Base-by-base conservation (phyloP, 2,797 vertebrate genomes). In the Periparus ater region DNA sequence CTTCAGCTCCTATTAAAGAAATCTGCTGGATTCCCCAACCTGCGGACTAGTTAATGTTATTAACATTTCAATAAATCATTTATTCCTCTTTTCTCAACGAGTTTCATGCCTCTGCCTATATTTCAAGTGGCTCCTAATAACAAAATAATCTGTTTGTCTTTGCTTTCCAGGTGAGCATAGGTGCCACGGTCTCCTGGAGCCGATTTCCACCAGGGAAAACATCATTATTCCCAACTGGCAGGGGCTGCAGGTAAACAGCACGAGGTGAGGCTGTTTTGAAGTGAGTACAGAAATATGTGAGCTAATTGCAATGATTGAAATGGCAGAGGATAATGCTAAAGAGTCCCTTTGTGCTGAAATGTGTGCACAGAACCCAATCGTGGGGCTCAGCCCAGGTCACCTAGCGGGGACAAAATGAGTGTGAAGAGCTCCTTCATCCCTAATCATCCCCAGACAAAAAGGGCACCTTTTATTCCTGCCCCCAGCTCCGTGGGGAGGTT, bases 371-470 rank as follows among this genome's bases (percentile, higher is more conserved):
- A 94, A 97, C 94, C 90, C 98, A 74, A 97, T 97, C 97, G 98
- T 97, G 77, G 97, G 94, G 23, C 88, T 83, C 85, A 89, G 97
- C 92, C 96, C 96, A 86, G 98, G 98, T 98, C 98, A 98, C 97
- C 54, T 84, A 89, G 66, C 42, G 84, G 98, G 98, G 98, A 98
- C 97, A 98, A 98, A 98, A 97, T 65, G 94, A 94, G 96, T 93
- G 96, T 97, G 96, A 97, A 98, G 97, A 95, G 94, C 94, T 97
- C 96, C 97, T 98, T 98, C 97, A 97, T 96, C 44, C 95, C 96
- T 89, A 47, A 97, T 95, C 93, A 92, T 95, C 86, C 50, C 54
- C 91, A 94, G 92, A 97, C 96, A 98, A 96, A 97, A 95, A 92
- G 70, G 17, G 76, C 96, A 97, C 96, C 96, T 96, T 98, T 97